Percentiles rank a stretch among this genome's conserved stretches.
phyloP scores from a whole-genome alignment of 2,797 vertebrate species.

The Jordanella pulchra region DNA sequence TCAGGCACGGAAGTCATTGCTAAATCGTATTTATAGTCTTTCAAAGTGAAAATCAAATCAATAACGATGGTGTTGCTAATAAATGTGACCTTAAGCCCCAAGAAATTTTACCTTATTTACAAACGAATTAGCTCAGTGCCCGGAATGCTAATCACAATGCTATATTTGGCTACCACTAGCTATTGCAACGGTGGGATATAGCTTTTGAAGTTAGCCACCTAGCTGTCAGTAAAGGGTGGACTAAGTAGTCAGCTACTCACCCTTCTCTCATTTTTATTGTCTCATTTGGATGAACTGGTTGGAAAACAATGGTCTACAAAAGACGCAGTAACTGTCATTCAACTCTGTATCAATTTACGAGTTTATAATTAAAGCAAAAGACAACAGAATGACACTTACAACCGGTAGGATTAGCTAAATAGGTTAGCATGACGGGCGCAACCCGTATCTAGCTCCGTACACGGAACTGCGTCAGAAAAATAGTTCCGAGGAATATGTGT shows the following conservation, averaged over 20 bases:
- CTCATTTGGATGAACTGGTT: slow-evolving; percentile 23
- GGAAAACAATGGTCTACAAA: not conserved
- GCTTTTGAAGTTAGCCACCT: slow-evolving; percentile 38
- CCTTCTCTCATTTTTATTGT: slow-evolving; percentile 67
- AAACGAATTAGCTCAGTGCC: slow-evolving; percentile 11
- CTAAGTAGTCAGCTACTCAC: slow-evolving; percentile 58
- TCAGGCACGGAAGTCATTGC: not conserved
- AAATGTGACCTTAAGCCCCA: not conserved
- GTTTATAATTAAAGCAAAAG: not conserved
- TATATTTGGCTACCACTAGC: slow-evolving; percentile 3
- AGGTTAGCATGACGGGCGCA: slow-evolving; percentile 51
- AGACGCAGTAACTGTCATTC: slow-evolving; percentile 29
- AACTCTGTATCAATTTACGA: not conserved
- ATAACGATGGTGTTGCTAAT: not conserved
- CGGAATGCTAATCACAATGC: slow-evolving; percentile 16
- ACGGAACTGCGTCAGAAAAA: not conserved
- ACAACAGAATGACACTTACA: slow-evolving; percentile 23
- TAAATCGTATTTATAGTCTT: not conserved
- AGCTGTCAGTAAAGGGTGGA: slow-evolving; percentile 11
- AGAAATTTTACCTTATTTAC: not conserved
- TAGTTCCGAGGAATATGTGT: slow-evolving; percentile 33
- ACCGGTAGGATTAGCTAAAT: slow-evolving; percentile 51
- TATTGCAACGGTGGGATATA: slow-evolving; percentile 14
- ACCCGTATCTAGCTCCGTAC: slow-evolving; percentile 44
- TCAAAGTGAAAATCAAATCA: not conserved